Evolutionary conservation across 2,113 vertebrate species (phyloP), one percentile per base, ranked within the genome.

Genomic region (Suricata suricatta): DNA sequence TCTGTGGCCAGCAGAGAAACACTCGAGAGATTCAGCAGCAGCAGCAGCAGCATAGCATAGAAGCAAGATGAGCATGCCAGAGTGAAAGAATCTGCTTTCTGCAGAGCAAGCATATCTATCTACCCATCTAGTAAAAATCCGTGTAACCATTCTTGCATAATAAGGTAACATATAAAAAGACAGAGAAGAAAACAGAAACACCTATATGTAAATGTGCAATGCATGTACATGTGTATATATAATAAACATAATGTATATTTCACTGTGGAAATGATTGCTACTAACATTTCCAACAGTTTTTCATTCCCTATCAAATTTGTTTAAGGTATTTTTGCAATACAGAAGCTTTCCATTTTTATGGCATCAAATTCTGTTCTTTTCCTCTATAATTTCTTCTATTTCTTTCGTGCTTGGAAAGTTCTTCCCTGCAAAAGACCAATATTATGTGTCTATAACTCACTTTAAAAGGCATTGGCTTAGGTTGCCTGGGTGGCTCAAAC

Each of bases 331-430:
- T 92, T 72, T 77, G 27, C 81, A 52, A 10, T 44, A 68, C 13
- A 64, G 38, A 96, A 85, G 1, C 2, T 82, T 89, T 54, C 38
- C 68, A 41, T 31, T 86, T 92, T 90, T 86, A 47, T 85, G 52
- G 3, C 29, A 29, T 41, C 47, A 80, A 69, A 64, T 1, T 41
- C 15, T 50, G 17, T 47, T 9, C 47, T 91, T 88, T 85, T 79
- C 17, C 5, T 74, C 52, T 92, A 23, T 17, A 90, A 72, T 90
- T 83, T 81, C 29, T 83, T 88, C 79, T 38, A 83, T 68, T 95
- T 96, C 17, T 87, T 92, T 97, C 69, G 74, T 79, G 10, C 10
- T 92, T 69, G 4, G 79, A 47, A 93, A 91, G 13, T 72, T 33
- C 44, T 89, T 89, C 4, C 27, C 23, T 87, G 7, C 52, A 68